Evolutionary conservation across 2,113 vertebrate species (phyloP).

Genomic region (Leucopternis melanops): DNA sequence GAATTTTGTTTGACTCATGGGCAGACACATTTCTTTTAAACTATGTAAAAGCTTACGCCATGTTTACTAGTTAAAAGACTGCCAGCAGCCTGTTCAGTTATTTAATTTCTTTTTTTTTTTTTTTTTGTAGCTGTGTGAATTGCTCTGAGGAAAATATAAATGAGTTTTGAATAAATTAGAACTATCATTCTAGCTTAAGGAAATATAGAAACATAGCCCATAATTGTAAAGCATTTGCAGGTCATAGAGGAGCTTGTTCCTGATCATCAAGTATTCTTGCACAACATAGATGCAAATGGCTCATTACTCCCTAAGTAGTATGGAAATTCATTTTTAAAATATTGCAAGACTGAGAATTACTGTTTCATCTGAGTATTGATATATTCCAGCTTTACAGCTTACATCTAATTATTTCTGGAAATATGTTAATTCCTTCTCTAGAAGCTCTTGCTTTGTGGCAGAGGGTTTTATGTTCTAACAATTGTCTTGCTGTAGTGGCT

Average conservation of each 20-base stretch:
- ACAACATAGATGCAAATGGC: background rate
- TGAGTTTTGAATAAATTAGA: background rate
- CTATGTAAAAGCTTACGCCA: background rate
- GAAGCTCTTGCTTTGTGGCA: background rate
- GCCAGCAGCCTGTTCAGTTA: background rate
- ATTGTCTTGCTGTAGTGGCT: background rate
- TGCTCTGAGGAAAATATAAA: background rate
- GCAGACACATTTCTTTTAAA: background rate
- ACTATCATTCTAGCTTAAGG: background rate
- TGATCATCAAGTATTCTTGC: background rate
- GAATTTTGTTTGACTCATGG: background rate
- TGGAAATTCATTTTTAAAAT: background rate
- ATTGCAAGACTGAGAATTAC: background rate
- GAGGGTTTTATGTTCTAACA: background rate
- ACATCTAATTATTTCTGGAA: background rate
- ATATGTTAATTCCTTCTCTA: background rate
- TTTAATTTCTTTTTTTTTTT: background rate
- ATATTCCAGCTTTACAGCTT: background rate
- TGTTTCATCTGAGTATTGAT: background rate
- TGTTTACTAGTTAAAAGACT: background rate
- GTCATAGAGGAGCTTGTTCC: background rate
- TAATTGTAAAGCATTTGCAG: background rate
- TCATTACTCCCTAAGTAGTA: background rate
- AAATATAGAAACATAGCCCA: background rate
- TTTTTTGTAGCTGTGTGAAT: background rate